A percentile compares a stretch with the other conserved stretches of the same genome.
Conservation (phyloP, 2,113 vertebrate species). For the Microcebus murinus region DNA sequence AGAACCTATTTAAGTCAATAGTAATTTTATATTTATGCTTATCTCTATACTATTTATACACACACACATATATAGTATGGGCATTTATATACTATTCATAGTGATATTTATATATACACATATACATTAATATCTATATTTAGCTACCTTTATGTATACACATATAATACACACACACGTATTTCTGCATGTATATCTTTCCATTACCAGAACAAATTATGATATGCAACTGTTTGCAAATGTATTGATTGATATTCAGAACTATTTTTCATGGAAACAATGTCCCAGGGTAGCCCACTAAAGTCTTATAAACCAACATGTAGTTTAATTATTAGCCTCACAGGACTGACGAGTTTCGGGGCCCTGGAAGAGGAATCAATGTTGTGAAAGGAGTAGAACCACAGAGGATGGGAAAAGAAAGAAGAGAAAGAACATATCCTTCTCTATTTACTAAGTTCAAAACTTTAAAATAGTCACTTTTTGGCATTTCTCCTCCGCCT, state of each 20-base stretch:
- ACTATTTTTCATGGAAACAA: background rate
- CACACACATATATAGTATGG: background rate
- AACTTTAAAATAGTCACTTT: background rate
- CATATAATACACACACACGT: background rate
- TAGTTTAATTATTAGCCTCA: background rate
- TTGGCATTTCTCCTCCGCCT: background rate
- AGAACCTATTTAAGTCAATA: background rate
- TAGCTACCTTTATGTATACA: background rate
- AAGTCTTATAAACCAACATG: background rate
- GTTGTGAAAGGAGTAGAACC: background rate
- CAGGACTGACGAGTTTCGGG: background rate
- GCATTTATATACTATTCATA: background rate
- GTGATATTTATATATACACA: background rate
- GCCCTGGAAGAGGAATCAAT: background rate
- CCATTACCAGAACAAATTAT: background rate
- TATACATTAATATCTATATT: background rate
- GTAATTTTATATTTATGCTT: background rate
- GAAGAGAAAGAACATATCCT: background rate
- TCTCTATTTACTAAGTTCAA: background rate
- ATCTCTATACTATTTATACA: background rate
- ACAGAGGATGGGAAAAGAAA: fast-evolving
- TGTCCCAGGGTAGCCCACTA: background rate
- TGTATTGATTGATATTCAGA: background rate
- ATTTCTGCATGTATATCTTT: background rate
- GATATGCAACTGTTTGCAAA: background rate